Evolutionary conservation across 2,113 vertebrate genomes (phyloP), one percentile per base, ranked within the genome.

Genomic region (Corythaixoides concolor): DNA sequence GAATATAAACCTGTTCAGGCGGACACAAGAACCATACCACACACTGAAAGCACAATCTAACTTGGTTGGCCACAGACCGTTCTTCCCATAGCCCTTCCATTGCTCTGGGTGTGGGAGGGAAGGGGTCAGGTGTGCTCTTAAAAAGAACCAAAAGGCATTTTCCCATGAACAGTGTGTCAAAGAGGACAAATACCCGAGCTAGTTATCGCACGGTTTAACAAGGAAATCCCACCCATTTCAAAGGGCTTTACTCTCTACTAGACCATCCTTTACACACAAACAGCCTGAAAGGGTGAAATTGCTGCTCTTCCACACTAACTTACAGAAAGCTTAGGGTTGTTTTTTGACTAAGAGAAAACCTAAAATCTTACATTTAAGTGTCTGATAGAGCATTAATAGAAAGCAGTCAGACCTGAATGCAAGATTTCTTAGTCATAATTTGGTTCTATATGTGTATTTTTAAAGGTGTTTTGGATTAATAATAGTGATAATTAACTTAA

Each of bases 31-130:
- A 19, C 23, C 28, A 21, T 21, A 59, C 32, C 37, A 16, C 30
- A 11, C 11, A 6, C 39, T 4, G 8, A 33, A 15, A 41, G 41
- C 7, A 18, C 6, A 14, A 11, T 2, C 19, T 2, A 16, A 49
- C 12, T 15, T 13, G 30, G 4, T 28, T 21, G 23, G 58, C 22
- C 33, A 13, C 9, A 2, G 1, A 12, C 9, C 2, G 4, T 8
- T 67, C 62, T 27, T 26, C 12, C 50, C 26, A 5, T 7, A 14
- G 50, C 27, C 27, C 52, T 30, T 55, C 39, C 56, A 5, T 41
- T 6, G n/a, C 52, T 33, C 45, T 14, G 32, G 27, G 11, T 15
- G 26, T 3, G 3, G 53, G 63, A 75, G 50, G 28, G n/a, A 50
- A 88, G 75, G 18, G 18, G 15, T 30, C 67, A n/a, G 41, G 13